Evolutionary conservation across 1,140 invertebrate species (phyloP), one percentile per base, ranked within the genome.

Genomic region (Ectropis grisescens): DNA sequence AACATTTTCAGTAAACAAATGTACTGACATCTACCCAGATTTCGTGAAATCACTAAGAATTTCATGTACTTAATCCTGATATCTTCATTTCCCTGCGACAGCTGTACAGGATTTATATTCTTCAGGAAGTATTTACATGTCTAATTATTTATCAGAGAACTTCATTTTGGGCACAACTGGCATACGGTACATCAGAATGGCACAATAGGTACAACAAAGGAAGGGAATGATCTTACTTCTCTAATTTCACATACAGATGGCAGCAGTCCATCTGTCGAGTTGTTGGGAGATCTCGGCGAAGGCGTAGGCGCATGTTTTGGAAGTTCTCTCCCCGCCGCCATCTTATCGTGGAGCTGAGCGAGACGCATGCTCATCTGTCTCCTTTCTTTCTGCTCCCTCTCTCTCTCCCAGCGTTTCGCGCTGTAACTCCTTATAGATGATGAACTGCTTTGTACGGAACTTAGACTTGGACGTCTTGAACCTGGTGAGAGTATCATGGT

Each of bases 381-480:
- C 25, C 90, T 82, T 46, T 92, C 90, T 54, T 92, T 91, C 45
- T 92, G 89, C 54, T 90, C 90, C 14, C 88, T 78, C 55, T 93
- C 91, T 46, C 87, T 86, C 56, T 93, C 91, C 64, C 91, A 90
- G 24, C 89, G 83, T 58, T 87, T 85, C 37, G 89, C 86, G 58
- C 91, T 91, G 74, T 91, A 93, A 72, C 90, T 92, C 53, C 89
- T 86, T 30, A 91, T 88, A 16, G 91, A 93, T 22, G 88, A 91
- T 36, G 88, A 87, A 48, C 88, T 90, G 82, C 91, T 93, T 65
- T 93, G 91, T 44, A 93, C 84, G 34, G 91, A 93, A 39, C 88
- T 89, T 82, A 92, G 79, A 85, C 90, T 92, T 75, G 91, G 90
- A 83, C 90, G 87, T 84, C 91, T 86, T 57, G 91, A 92, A 86